Base-by-base conservation (phyloP, 2,888 invertebrate genomes). In the Amphipyra berbera region DNA sequence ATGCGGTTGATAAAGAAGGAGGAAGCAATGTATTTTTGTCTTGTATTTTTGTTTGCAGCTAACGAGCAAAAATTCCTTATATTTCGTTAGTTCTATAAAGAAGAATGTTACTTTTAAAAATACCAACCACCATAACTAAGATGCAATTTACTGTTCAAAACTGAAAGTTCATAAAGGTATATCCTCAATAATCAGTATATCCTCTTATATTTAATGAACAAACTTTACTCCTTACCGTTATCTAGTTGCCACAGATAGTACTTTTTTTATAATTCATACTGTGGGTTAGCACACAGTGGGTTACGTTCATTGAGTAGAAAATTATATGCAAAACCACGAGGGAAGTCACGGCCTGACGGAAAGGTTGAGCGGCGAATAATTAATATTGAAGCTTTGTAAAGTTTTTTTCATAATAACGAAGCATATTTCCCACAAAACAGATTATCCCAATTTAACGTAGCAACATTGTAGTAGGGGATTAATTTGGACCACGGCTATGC, bases 281-380 rank as follows among this genome's bases (percentile, higher is more conserved):
- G 45, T 47, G 56, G 63, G 58, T 62, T 63, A 67, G 59, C 61
- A 74, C 74, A 80, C 77, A 71, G 77, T 79, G 79, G 81, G 82
- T 83, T 82, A 85, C 87, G 87, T 89, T 88, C 86, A 89, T 89
- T 90, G 88, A 94, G 92, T 87, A 86, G 89, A 89, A 92, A 93
- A 93, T 94, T 93, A 92, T 92, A 94, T 94, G 94, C 94, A 89
- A 87, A 90, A 91, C 90, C 94, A 94, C 94, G 94, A 79, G 83
- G 85, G 82, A 86, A 90, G 89, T 88, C 89, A 88, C 78, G 84
- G 82, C 76, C 81, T 83, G 82, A 83, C 85, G 82, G 84, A 82
- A 80, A 88, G 84, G 85, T 86, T 85, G 78, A 83, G 82, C 83
- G 82, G 77, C 74, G 87, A 84, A 89, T 92, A 91, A 92, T 91